A percentile compares a stretch with the other conserved stretches of the same genome.
Conservation (phyloP, 2,888 invertebrate species). For the Agrochola lychnidis region DNA sequence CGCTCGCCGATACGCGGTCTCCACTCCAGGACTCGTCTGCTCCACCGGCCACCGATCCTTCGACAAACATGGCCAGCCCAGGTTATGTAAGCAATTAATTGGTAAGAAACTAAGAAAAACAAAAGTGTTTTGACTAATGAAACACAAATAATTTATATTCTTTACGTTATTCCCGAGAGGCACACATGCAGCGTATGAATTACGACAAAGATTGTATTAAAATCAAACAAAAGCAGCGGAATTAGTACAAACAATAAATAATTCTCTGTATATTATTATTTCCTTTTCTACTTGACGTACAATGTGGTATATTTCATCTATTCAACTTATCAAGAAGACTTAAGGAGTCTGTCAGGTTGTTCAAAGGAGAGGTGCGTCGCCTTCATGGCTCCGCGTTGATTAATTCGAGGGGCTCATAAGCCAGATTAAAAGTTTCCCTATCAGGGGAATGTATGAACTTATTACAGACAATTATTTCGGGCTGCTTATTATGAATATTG, state of each 20-base stretch:
- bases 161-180: neutral
- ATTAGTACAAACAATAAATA: constrained; percentile 4
- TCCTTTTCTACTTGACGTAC: neutral
- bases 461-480: constrained; percentile 77
- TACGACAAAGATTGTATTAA: neutral
- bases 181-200: neutral
- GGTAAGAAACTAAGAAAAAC: neutral
- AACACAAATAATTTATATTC: neutral
- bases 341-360: constrained; percentile 67
- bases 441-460: constrained; percentile 80
- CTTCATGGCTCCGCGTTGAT: constrained; percentile 70
- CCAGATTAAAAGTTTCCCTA: constrained; percentile 83
- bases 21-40: no score
- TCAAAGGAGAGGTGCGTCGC: constrained; percentile 64
- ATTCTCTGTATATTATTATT: constrained; percentile 31
- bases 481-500: constrained; percentile 71
- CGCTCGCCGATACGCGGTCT: no score
- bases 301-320: constrained; percentile 44
- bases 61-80: no score
- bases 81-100: neutral
- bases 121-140: neutral
- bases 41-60: no score
- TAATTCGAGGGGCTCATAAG: constrained; percentile 73
- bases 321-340: constrained; percentile 48
- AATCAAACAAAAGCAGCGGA: neutral